Base-by-base conservation (phyloP, 2,113 vertebrate species). In the Chlamydotis undulata region DNA sequence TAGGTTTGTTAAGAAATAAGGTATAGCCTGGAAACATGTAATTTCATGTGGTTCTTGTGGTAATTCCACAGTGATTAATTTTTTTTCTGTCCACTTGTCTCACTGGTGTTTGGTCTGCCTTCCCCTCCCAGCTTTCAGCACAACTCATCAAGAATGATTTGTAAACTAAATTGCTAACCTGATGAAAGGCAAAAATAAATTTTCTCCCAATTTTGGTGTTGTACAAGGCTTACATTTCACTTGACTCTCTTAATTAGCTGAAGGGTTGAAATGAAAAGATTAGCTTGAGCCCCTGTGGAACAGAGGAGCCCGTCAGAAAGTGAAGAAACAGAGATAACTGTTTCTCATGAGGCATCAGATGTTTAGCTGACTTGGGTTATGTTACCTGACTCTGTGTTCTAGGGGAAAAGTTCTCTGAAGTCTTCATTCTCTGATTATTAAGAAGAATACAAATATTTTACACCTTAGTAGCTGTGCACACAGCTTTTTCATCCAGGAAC, bases 401-500 rank as follows among this genome's bases (percentile, higher is more conserved):
- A 80, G 41, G 2, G 10, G 3, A 92, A 86, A 73, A 12, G 0
- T 56, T n/a, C 12, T 33, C 41, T 80, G 28, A 87, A 77, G 35
- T 50, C 19, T 79, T 76, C 35, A 35, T 81, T 26, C 26, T 65
- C 31, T 9, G 4, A 37, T 19, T 65, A 83, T 33, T 60, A 71
- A 41, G 23, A 89, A 21, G 26, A 29, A 73, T 83, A 67, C 4
- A 70, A 45, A 43, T 47, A 3, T 5, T 63, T 83, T 52, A 29
- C 0, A 29, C 3, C 2, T 63, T n/a, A 26, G 6, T 45, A 19
- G 9, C 5, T n/a, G 8, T 26, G 10, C 6, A 57, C 19, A 33
- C 23, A 60, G 37, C 2, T 21, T 83, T 83, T 57, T 69, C 19
- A 67, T 70, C 8, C 12, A 45, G 11, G 12, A 8, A 39, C 4